Evolutionary conservation across 2,888 invertebrate species (phyloP), one percentile per base, ranked within the genome.

Genomic region (Parasteatoda lunata): DNA sequence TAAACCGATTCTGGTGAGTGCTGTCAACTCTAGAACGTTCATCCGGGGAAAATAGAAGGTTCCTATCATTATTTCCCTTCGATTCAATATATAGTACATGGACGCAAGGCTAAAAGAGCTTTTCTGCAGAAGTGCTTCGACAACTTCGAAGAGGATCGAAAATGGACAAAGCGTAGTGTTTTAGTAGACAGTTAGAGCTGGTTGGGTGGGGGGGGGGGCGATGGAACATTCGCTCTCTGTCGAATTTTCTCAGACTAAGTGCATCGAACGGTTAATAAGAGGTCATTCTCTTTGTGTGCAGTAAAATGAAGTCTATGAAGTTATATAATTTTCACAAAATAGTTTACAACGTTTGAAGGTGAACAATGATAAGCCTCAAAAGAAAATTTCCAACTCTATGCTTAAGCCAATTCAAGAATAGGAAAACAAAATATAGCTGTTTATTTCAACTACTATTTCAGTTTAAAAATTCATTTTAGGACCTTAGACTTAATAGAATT

Each of bases 31-130:
- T 30, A 59, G 64, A 48, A 52, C 48, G 13, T 70, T 79, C 71
- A 64, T 51, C 79, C 64, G 49, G 49, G 79, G 71, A 79, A 79
- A 69, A 15, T 30, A 30, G 30, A 30, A 71, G 70, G 11, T 54
- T 71, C 64, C 72, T 9, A 80, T 80, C 73, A 72, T 80, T 73
- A 80, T 80, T 72, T 73, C 72, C 52, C 59, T 45, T 7, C 51
- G 65, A 78, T 77, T 77, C 77, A 49, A 64, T 65, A 65, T 65
- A 64, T 65, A 30, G 30, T 45, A 73, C 9, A 54, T 48, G 8
- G 51, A 47, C 65, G 6, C 47, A 47, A 49, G 45, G 49, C 30
- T 76, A 52, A 48, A 66, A 51, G 45, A 49, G 49, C 11, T 47
- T 13, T 48, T 6, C 4, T 15, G 8, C 52, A n/a, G 15, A 78